Base-by-base conservation (phyloP, 1,140 invertebrate species). In the Ladona fulva region DNA sequence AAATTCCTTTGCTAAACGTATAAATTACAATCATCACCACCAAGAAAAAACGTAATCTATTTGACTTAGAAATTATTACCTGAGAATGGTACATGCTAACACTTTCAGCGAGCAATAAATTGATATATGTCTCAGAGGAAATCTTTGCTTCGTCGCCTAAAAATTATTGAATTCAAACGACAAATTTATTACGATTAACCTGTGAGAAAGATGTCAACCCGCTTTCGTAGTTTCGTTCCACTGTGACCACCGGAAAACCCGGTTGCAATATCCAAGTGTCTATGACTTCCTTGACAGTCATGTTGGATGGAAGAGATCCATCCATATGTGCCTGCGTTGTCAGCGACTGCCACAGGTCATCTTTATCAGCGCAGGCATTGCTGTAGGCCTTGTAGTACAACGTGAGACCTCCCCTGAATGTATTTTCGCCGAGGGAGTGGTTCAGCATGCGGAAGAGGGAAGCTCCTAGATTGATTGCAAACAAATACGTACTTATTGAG, bases 361-460 rank as follows among this genome's bases (percentile, higher is more conserved):
- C 84, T 81, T 89, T 87, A 16, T 84, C 82, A 10, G 89, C 87
- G 77, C 85, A 87, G 24, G 82, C 80, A 80, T 85, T 89, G 75
- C 84, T 81, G 19, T 66, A 11, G n/a, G 14, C 44, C 7, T 82
- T 81, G 1, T 85, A 78, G 74, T 85, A 85, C 77, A 82, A 83
- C 5, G 82, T 81, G 14, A 90, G 79, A 59, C 88, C 89, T 76
- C 82, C 81, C 74, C 84, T 84, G 81, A 91, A 90, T 11, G 85
- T 86, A n/a, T 83, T 79, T 77, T 88, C 85, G 7, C 88, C 87
- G 11, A 91, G 83, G 82, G 90, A 89, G 79, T 87, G 84, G 66
- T 86, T 83, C 86, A 91, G 88, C 90, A 91, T 91, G 24, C 89
- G 82, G 42, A 91, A 87, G n/a, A 91, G 84, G n/a, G 87, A 86